phyloP scores from a whole-genome alignment of 2,113 vertebrate species.

The Trinectes maculatus region DNA sequence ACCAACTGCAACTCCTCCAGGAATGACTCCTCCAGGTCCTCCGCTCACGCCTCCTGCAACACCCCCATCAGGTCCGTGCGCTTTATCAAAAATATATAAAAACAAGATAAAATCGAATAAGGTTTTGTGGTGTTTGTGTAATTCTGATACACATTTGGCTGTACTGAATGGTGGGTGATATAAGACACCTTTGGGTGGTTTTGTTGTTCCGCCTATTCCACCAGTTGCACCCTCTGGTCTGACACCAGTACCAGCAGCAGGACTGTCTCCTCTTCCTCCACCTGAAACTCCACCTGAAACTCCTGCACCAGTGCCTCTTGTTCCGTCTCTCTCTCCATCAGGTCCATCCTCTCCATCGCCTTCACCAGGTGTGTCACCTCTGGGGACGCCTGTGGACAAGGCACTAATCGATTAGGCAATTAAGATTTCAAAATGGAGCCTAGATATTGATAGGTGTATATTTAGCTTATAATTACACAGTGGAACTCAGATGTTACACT shows the following conservation, averaged over 20 bases:
- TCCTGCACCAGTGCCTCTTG: constrained; percentile 27
- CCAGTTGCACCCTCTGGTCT: constrained; percentile 27
- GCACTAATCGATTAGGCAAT: neutral
- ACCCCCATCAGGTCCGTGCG: constrained; percentile 44
- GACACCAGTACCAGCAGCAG: constrained; percentile 52
- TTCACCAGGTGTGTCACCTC: constrained; percentile 82
- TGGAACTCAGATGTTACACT: neutral
- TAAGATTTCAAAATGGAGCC: neutral
- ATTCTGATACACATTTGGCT: neutral
- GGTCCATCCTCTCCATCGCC: constrained; percentile 70
- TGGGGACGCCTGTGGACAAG: constrained; percentile 66
- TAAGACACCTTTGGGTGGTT: constrained; percentile 61
- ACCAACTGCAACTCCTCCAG: constrained; percentile 32
- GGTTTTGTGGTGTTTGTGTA: neutral
- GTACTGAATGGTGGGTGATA: neutral
- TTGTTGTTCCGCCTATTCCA: constrained; percentile 56
- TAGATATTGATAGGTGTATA: neutral
- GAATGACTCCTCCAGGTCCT: constrained; percentile 24
- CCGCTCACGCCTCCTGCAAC: constrained; percentile 35
- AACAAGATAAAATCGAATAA: neutral
- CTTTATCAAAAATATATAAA: constrained; percentile 21
- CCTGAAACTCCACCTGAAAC: constrained; percentile 28
- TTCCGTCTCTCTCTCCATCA: constrained; percentile 59
- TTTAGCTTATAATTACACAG: neutral
- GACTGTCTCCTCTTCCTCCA: constrained; percentile 42